A percentile compares a stretch with the other conserved stretches of the same genome.
phyloP scores from a whole-genome alignment of 2,797 vertebrate genomes.

The Pantherophis alleghaniensis region DNA sequence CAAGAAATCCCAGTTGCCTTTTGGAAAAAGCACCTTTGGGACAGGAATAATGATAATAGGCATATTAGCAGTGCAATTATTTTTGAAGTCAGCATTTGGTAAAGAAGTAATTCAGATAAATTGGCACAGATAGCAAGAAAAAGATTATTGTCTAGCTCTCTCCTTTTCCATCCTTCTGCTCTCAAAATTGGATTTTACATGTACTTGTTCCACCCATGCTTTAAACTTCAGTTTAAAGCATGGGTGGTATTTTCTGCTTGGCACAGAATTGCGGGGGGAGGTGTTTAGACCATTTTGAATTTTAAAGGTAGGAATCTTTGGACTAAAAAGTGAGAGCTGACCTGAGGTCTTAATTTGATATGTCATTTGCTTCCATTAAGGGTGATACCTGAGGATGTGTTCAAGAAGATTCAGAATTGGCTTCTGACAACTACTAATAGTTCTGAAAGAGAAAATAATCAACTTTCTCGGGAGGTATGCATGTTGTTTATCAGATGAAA shows the following conservation, averaged over 20 bases:
- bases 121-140: neutral
- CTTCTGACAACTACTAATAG: slow-evolving; percentile 55
- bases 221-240: no score
- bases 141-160: neutral
- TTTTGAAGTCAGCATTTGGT: neutral
- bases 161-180: neutral
- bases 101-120: neutral
- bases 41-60: neutral
- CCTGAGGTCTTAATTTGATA: neutral
- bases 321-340: neutral
- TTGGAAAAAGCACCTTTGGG: neutral
- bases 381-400: slow-evolving; percentile 41
- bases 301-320: slow-evolving; percentile 13
- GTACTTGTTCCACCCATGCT: neutral
- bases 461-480: slow-evolving; percentile 62
- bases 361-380: slow-evolving; percentile 24
- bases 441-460: slow-evolving; percentile 51
- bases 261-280: neutral
- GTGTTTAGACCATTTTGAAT: neutral
- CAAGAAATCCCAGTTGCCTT: neutral
- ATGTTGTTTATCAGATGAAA: neutral
- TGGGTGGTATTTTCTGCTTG: neutral
- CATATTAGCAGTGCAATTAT: neutral
- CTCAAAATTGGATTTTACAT: neutral
- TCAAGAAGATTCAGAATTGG: slow-evolving; percentile 60